Evolutionary conservation across 2,888 invertebrate genomes (phyloP).

Genomic region (Apotomis capreana): DNA sequence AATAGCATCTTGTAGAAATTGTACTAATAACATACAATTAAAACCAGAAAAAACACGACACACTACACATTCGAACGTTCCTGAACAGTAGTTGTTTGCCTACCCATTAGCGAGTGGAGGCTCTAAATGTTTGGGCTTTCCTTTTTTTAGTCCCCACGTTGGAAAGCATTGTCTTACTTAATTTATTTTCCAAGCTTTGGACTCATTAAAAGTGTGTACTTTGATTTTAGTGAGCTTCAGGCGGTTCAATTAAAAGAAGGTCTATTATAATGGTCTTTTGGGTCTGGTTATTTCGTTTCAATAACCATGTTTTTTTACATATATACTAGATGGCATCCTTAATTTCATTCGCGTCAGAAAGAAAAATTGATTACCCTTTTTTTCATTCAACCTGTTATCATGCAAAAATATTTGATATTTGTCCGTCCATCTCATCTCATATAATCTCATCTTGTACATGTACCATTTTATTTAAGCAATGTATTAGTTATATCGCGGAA

Average conservation of each 20-base stretch:
- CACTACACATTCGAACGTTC: conserved; percentile 15
- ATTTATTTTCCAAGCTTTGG: conserved; percentile 36
- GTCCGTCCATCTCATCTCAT: too few relatives aligned
- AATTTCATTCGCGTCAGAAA: too few relatives aligned
- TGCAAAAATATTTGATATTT: too few relatives aligned
- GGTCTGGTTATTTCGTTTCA: not conserved
- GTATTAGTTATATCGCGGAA: too few relatives aligned
- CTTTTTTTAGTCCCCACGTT: conserved; percentile 41
- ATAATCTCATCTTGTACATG: too few relatives aligned
- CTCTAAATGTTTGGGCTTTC: conserved; percentile 53
- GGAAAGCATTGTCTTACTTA: conserved; percentile 53
- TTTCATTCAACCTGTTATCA: too few relatives aligned
- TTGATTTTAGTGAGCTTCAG: conserved; percentile 21
- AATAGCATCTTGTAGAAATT: not conserved
- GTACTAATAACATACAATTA: conserved; percentile 1
- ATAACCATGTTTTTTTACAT: not conserved
- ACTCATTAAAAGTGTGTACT: conserved; percentile 37
- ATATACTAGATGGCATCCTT: too few relatives aligned
- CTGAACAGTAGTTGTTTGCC: conserved; percentile 66
- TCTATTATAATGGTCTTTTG: conserved; percentile 2
- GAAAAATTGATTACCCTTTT: too few relatives aligned
- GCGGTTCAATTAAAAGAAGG: conserved; percentile 23
- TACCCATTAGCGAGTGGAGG: conserved; percentile 63
- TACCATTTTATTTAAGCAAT: too few relatives aligned
- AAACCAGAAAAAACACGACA: conserved; percentile 26